Evolutionary conservation across 2,113 vertebrate genomes (phyloP).

Genomic region (Ameiurus melas): DNA sequence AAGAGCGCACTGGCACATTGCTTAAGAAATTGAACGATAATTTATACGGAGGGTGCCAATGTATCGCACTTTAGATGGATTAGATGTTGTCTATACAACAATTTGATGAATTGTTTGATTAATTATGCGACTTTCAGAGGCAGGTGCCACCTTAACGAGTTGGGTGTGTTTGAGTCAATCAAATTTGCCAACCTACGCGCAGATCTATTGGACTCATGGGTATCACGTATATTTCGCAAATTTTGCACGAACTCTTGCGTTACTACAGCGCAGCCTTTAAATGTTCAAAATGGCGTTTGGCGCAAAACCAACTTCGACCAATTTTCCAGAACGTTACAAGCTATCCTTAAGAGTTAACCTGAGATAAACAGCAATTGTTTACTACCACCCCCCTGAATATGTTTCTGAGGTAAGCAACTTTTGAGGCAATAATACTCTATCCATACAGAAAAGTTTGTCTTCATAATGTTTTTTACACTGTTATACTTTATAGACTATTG

Average conservation of each 20-base stretch:
- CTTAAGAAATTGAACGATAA: not conserved
- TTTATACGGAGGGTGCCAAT: not conserved
- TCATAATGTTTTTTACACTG: not conserved
- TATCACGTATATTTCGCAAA: not conserved
- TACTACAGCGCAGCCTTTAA: not conserved
- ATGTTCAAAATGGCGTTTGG: conserved; percentile 9
- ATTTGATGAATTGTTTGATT: not conserved
- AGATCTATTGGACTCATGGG: not conserved
- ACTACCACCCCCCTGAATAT: not conserved
- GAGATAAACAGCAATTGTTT: not conserved
- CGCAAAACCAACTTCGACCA: not conserved
- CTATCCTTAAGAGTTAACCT: not conserved
- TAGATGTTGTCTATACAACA: not conserved
- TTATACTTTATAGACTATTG: not conserved
- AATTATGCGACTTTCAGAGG: not conserved
- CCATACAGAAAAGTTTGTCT: not conserved
- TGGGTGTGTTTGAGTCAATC: not conserved
- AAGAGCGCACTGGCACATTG: not conserved
- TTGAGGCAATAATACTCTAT: not conserved
- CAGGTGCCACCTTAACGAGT: no score
- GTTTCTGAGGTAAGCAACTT: not conserved
- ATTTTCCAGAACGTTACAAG: not conserved
- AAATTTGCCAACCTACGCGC: not conserved
- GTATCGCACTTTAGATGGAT: not conserved
- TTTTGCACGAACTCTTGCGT: not conserved